Base-by-base conservation (phyloP, 1,140 invertebrate genomes). In the Orchestia grillus region DNA sequence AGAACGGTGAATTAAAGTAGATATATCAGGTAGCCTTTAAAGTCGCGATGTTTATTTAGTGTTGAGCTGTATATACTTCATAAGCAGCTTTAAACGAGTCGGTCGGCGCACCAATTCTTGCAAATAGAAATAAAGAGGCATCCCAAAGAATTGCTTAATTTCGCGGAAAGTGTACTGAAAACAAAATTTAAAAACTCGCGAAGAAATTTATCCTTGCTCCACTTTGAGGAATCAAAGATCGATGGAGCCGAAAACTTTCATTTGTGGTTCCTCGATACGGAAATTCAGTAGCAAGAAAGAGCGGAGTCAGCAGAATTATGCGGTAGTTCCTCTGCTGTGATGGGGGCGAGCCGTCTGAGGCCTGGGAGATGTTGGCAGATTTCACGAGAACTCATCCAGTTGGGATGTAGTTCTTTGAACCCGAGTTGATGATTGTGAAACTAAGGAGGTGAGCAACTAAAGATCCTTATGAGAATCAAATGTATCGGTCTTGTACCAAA, bases 201-300 rank as follows among this genome's bases (percentile, higher is more conserved):
- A 41, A 90, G 41, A 90, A 90, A 4, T 42, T 90, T 90, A 16
- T 90, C 88, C 36, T 90, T 90, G 3, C 43, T 3, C 88, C 42
- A 23, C 87, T 95, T 95, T 94, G 44, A 94, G 40, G n/a, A 94
- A 94, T 45, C 92, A 47, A 42, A 44, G 43, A 40, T 44, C 92
- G 44, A 45, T 94, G 23, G 92, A 45, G 41, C 92, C 41, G 92
- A 94, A 94, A 94, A 94, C 41, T 94, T 94, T 94, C 92, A 47
- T 40, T 91, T 91, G 42, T 62, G 62, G 43, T 88, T 91, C 95
- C 41, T 44, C 36, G 95, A 62, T 62, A 87, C 95, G 57, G 62
- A 62, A 87, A 77, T 44, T 47, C 95, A 23, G 0, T 8, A 42
- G 40, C 95, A 62, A 19, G 43, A 87, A 96, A 91, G 36, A 44